A percentile compares a stretch with the other conserved stretches of the same genome.
phyloP scores from a whole-genome alignment of 2,888 invertebrate genomes.

The Uloborus plumipes region DNA sequence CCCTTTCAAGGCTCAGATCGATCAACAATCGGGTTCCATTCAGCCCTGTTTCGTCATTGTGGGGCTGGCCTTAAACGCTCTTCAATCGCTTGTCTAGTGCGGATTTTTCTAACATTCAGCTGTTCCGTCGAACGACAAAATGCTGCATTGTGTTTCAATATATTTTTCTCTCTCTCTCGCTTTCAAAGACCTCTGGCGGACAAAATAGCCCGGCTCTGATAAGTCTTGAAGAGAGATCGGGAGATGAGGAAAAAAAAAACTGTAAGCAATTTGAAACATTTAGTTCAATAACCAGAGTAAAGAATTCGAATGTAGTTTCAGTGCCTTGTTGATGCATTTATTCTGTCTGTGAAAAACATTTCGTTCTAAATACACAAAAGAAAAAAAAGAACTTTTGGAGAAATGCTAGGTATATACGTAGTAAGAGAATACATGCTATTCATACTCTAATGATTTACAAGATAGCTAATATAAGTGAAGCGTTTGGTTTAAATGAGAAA shows the following conservation, averaged over 20 bases:
- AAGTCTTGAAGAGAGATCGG: background rate
- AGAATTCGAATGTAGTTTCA: too few species aligned
- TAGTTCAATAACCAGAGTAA: background rate
- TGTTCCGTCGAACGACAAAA: constrained; percentile 9
- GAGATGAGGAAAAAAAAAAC: background rate
- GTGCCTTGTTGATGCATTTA: too few species aligned
- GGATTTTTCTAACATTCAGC: constrained; percentile 13
- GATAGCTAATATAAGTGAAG: too few species aligned
- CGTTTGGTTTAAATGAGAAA: too few species aligned
- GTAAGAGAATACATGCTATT: too few species aligned
- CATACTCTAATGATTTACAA: too few species aligned
- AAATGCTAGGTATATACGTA: too few species aligned
- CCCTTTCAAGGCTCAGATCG: constrained; percentile 52
- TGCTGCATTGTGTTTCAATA: constrained; percentile 25
- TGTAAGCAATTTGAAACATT: background rate
- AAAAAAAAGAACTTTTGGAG: too few species aligned
- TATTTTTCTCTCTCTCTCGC: constrained; percentile 21
- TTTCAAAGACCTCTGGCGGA: constrained; percentile 8
- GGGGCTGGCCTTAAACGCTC: constrained; percentile 38
- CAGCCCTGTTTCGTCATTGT: constrained; percentile 46
- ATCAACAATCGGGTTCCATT: constrained; percentile 44
- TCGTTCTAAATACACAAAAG: too few species aligned
- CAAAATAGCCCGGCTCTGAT: background rate
- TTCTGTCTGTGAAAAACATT: too few species aligned
- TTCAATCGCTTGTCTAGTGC: constrained; percentile 10